Evolutionary conservation across 2,113 vertebrate species (phyloP).

Genomic region (Hypanus sabinus): DNA sequence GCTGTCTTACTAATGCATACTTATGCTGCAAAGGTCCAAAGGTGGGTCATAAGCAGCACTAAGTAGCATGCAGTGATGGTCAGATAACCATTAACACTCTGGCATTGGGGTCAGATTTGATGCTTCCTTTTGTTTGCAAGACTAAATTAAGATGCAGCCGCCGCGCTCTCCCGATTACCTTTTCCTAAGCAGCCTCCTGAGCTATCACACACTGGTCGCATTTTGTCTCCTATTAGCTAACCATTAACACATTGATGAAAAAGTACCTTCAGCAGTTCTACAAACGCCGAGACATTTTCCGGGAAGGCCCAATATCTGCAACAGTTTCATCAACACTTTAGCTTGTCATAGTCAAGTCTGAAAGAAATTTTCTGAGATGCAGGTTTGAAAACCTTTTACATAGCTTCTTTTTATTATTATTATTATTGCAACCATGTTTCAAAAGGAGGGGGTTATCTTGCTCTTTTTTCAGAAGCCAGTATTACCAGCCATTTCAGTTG

Average conservation of each 20-base stretch:
- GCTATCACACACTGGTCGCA: conserved; percentile 60
- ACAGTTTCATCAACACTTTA: conserved; percentile 55
- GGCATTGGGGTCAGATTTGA: conserved; percentile 66
- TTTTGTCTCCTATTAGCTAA: conserved; percentile 62
- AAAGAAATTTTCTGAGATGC: conserved; percentile 40
- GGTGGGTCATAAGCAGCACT: conserved; percentile 59
- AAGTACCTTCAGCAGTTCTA: conserved; percentile 54
- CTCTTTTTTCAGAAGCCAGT: conserved; percentile 50
- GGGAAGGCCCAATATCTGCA: conserved; percentile 54
- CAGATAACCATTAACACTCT: conserved; percentile 68
- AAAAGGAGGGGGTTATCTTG: conserved; percentile 47
- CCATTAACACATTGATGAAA: conserved; percentile 67
- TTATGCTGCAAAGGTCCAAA: conserved; percentile 62
- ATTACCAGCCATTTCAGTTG: conserved; percentile 69
- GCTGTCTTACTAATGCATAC: conserved; percentile 58
- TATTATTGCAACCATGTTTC: conserved; percentile 45
- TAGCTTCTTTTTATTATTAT: conserved; percentile 41
- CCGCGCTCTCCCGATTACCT: conserved; percentile 54
- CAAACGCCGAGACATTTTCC: conserved; percentile 54
- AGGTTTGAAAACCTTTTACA: conserved; percentile 39
- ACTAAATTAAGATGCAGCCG: conserved; percentile 64
- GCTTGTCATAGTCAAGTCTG: conserved; percentile 50
- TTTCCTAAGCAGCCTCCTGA: conserved; percentile 62
- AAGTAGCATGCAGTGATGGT: conserved; percentile 60
- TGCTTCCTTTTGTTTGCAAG: conserved; percentile 69